phyloP scores from a whole-genome alignment of 1,140 invertebrate genomes.

The Leptoteleia sp. region DNA sequence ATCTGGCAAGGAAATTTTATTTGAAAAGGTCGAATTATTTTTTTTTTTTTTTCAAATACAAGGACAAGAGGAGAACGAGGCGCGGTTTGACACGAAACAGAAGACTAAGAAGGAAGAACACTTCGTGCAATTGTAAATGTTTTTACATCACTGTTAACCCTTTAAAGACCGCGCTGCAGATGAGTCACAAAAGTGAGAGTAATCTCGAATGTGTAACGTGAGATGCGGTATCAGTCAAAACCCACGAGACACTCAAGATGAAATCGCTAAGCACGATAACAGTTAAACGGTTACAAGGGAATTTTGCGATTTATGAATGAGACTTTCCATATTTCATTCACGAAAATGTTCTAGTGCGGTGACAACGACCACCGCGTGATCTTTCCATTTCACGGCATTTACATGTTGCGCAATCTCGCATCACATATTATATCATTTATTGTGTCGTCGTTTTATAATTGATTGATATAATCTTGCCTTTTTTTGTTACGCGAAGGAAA shows the following conservation, averaged over 20 bases:
- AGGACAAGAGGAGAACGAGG: no score
- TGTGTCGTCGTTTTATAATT: conserved; percentile 29
- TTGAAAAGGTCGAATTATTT: no score
- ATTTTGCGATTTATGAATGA: conserved; percentile 47
- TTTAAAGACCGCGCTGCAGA: conserved; percentile 30
- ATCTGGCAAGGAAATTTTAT: no score
- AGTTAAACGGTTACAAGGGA: conserved; percentile 2
- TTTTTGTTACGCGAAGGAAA: background rate
- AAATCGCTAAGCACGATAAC: conserved; percentile 23
- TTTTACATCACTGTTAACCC: no score
- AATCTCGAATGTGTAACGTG: conserved; percentile 50
- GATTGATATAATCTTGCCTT: conserved; percentile 25
- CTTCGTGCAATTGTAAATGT: no score
- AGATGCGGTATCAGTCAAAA: conserved; percentile 44
- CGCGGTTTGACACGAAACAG: no score
- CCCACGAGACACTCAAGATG: conserved; percentile 17
- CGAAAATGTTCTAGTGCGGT: conserved; percentile 15
- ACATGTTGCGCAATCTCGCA: background rate
- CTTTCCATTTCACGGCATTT: background rate
- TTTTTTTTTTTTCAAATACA: no score
- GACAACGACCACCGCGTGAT: background rate
- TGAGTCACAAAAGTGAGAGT: conserved; percentile 63
- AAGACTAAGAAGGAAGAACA: no score
- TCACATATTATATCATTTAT: conserved; percentile 34
- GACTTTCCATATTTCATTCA: conserved; percentile 46